Base-by-base conservation (phyloP, 2,888 invertebrate genomes). In the Pilophorus perplexus region DNA sequence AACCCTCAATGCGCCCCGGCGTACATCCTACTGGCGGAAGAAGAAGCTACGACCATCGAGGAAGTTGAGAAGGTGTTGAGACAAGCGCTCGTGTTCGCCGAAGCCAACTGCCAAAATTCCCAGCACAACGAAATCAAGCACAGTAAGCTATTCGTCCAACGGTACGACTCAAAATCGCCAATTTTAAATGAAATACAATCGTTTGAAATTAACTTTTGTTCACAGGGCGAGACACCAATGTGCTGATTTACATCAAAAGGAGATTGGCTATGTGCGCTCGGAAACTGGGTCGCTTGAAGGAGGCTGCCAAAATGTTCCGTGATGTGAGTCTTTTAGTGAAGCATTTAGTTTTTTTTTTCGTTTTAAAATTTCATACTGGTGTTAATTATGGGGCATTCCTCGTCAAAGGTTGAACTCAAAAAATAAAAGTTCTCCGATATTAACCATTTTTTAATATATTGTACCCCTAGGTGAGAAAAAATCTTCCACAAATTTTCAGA, bases 191-290 rank as follows among this genome's bases (percentile, higher is more conserved):
- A n/a, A n/a, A n/a, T n/a, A n/a, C n/a, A n/a, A n/a, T n/a, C n/a
- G n/a, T n/a, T n/a, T n/a, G n/a, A n/a, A n/a, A n/a, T n/a, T n/a
- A 33, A 54, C 40, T 66, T 33, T 65, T 68, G 70, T 46, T 76
- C 77, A 8, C 74, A 84, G 83, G 93, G 72, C 82, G 97, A 72
- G 94, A 97, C 77, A 89, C 92, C 67, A 94, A 94, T 77, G 92
- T 97, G 37, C 79, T 96, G 69, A 94, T 96, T 75, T 98, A 97
- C 78, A 89, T 96, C 64, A 90, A 93, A 78, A 83, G 97, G 65
- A 83, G 98, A 70, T 79, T 95, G 68, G 98, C 96, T n/a, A 96
- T 97, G 96, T 97, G 96, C 80, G 92, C 94, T 28, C 83, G 97
- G 66, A 93, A 95, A 75, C 81, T 97, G 66, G 95, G 96, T 10